Evolutionary conservation across 2,113 vertebrate species (phyloP).

Genomic region (Lepus timidus): DNA sequence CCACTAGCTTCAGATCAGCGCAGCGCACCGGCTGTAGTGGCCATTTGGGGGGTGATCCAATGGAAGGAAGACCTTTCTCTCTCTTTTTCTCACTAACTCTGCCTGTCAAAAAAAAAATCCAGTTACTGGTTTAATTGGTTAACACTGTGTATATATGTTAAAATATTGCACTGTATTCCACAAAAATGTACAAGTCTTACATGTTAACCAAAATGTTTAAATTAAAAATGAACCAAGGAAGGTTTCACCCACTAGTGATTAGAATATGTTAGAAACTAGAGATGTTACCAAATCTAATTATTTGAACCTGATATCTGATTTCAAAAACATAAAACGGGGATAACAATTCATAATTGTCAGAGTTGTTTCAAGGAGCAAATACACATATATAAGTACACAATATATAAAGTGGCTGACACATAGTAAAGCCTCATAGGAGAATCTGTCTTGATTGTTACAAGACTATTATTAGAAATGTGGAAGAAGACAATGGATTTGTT

Average conservation of each 20-base stretch:
- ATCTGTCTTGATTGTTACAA: not conserved
- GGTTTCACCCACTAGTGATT: not conserved
- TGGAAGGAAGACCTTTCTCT: too few relatives aligned
- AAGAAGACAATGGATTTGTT: slow-evolving; percentile 31
- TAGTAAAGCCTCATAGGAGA: not conserved
- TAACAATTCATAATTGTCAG: not conserved
- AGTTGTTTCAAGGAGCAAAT: slow-evolving; percentile 2
- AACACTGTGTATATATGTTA: too few relatives aligned
- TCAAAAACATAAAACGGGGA: not conserved
- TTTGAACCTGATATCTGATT: not conserved
- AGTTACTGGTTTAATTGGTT: too few relatives aligned
- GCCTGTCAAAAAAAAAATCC: too few relatives aligned
- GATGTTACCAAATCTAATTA: not conserved
- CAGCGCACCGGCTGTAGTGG: too few relatives aligned
- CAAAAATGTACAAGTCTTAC: too few relatives aligned
- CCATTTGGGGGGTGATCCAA: too few relatives aligned
- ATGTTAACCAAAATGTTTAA: too few relatives aligned
- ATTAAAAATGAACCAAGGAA: not conserved
- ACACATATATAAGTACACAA: not conserved
- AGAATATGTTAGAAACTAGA: not conserved
- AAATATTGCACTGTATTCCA: too few relatives aligned
- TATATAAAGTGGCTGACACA: not conserved
- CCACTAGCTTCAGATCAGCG: too few relatives aligned
- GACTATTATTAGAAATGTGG: not conserved
- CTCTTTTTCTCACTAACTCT: too few relatives aligned